Base-by-base conservation (phyloP, 1,140 invertebrate genomes). In the Aleiodes sp. region DNA sequence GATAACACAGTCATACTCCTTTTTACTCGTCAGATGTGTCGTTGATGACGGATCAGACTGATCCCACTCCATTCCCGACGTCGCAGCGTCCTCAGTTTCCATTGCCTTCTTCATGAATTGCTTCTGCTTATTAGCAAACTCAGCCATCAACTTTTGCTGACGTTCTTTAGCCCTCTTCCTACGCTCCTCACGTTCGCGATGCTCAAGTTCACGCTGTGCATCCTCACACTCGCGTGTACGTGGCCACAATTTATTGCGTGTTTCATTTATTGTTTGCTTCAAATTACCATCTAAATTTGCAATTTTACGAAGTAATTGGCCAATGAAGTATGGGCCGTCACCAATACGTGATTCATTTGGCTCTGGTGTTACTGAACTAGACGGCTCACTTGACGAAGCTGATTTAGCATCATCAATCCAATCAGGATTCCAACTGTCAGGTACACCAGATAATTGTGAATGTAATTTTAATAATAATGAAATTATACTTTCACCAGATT, bases 1-100 rank as follows among this genome's bases (percentile, higher is more conserved):
- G 77, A 98, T 98, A 57, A 97, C 96, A 88, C 97, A 99, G 82
- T 98, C 94, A 82, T 97, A 98, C 83, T 95, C 93, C 79, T 28
- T 59, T 26, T 28, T 59, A 2, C 26, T 59, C 2, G 29, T 31
- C n/a, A 31, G 6, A 29, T 3, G 14, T 2, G 29, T 33, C 24
- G 46, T 26, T 16, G 56, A 1, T 33, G 31, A 31, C 8, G 56
- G 24, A 59, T 59, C 56, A n/a, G 26, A 29, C 31, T 90, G 88
- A 62, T 88, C 87, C 88, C 91, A 92, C 64, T 93, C 91, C 92
- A 92, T 93, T 64, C 85, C 87, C 29, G 82, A 86, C 35, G 74
- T 78, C 4, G 79, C 87, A 37, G 87, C 87, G 70, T 88, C 88
- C 57, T 87, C 91, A 63, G 86, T 90, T 84, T 91, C 91, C 91